Evolutionary conservation across 2,113 vertebrate genomes (phyloP).

Genomic region (Xiphophorus maculatus): DNA sequence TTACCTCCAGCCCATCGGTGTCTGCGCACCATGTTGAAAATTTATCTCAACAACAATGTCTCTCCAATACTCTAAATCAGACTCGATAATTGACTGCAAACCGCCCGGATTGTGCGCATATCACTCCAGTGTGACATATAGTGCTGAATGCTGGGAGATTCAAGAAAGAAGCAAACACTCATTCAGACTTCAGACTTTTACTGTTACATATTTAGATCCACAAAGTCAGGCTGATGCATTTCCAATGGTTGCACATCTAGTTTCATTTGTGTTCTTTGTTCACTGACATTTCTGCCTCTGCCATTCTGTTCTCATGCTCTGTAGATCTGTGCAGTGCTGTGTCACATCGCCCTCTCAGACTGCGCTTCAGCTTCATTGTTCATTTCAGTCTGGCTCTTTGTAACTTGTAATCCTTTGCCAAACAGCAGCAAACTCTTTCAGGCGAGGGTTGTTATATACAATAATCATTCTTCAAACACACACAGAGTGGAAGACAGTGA

Average conservation of each 20-base stretch:
- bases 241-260: conserved; percentile 45
- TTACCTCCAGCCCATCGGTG: conserved; percentile 65
- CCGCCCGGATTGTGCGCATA: conserved; percentile 43
- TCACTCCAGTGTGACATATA: conserved; percentile 64
- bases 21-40: conserved; percentile 60
- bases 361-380: conserved; percentile 56
- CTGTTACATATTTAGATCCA: conserved; percentile 1
- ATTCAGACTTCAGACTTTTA: background rate
- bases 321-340: conserved; percentile 36
- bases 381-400: conserved; percentile 66
- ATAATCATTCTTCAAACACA: conserved; percentile 41
- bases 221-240: conserved; percentile 68
- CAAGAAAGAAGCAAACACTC: conserved; percentile 40
- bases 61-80: conserved; percentile 64
- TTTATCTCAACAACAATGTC: conserved; percentile 67
- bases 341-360: conserved; percentile 64
- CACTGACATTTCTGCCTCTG: conserved; percentile 68
- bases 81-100: conserved; percentile 59
- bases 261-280: conserved; percentile 57
- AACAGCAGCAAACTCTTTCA: conserved; percentile 66
- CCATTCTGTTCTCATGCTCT: conserved; percentile 43
- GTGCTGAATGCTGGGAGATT: conserved; percentile 22
- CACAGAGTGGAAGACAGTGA: conserved; percentile 31
- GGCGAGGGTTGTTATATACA: conserved; percentile 45
- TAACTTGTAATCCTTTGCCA: conserved; percentile 63